phyloP scores from a whole-genome alignment of 2,888 invertebrate genomes.

The Scaptomyza tumidula region DNA sequence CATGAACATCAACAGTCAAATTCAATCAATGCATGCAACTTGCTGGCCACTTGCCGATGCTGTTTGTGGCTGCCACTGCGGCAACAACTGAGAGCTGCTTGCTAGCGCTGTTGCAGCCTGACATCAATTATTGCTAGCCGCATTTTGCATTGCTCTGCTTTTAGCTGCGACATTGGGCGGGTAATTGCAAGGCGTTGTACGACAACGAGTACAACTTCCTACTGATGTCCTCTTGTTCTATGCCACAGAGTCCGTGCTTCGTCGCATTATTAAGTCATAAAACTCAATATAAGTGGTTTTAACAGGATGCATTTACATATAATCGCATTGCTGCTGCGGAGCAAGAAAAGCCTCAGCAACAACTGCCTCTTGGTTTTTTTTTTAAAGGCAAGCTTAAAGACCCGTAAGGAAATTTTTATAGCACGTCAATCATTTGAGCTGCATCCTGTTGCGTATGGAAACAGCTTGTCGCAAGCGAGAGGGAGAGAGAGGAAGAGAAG shows the following conservation, averaged over 20 bases:
- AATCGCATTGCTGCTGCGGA: constrained; percentile 44
- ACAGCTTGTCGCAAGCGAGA: constrained; percentile 11
- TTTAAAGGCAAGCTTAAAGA: constrained; percentile 30
- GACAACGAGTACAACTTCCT: neutral
- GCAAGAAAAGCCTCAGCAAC: neutral
- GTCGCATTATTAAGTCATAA: constrained; percentile 68
- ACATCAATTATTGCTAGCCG: constrained; percentile 9
- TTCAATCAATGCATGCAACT: constrained; percentile 72
- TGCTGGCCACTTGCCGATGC: constrained; percentile 66
- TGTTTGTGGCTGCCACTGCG: constrained; percentile 56
- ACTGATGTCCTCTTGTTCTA: neutral
- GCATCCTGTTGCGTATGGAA: constrained; percentile 66
- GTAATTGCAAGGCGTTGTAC: constrained; percentile 36
- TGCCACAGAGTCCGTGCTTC: neutral
- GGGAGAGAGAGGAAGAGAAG: too few species aligned
- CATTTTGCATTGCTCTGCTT: constrained; percentile 23
- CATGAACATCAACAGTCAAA: constrained; percentile 60
- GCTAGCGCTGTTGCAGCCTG: neutral
- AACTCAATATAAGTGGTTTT: constrained; percentile 68
- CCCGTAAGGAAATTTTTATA: constrained; percentile 37
- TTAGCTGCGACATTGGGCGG: constrained; percentile 23
- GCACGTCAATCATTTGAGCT: constrained; percentile 58
- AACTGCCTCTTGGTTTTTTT: neutral
- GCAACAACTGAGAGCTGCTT: neutral
- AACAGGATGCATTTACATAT: constrained; percentile 64